These are phyloP conservation scores for Tromatobia lineatoria DNA, from an alignment of 2,888 invertebrate species.

Conservation along the genomic window DNA sequence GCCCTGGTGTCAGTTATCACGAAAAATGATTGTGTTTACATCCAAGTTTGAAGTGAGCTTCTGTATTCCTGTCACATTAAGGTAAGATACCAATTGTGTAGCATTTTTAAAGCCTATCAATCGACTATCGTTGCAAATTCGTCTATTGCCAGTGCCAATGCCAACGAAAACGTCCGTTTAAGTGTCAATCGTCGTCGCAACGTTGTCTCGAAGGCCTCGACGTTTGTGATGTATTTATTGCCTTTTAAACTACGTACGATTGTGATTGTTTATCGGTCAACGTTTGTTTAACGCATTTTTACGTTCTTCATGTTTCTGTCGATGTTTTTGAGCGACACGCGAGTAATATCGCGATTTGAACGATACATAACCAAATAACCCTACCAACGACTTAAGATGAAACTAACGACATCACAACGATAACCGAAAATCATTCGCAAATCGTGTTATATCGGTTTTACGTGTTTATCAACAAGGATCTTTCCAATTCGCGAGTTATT, in stretches of 20 bases:
- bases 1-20: slow-evolving; percentile 82
- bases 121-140: not conserved
- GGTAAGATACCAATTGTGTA: slow-evolving; percentile 83
- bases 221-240: not conserved
- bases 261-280: slow-evolving; percentile 26
- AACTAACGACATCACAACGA: not conserved
- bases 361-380: slow-evolving; percentile 73
- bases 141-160: not conserved
- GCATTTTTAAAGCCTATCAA: slow-evolving; percentile 44
- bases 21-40: slow-evolving; percentile 92
- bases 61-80: slow-evolving; percentile 89
- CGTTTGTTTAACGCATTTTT: slow-evolving; percentile 17
- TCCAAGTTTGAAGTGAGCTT: slow-evolving; percentile 89
- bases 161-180: not conserved
- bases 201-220: not conserved
- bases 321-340: not conserved
- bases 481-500: slow-evolving; percentile 35
- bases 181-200: slow-evolving; percentile 16
- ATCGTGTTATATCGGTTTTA: not conserved
- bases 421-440: not conserved
- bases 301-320: not conserved
- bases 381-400: slow-evolving; percentile 27
- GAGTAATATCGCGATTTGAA: slow-evolving; percentile 16
- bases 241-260: not conserved
- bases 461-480: slow-evolving; percentile 43